Percentiles rank a stretch among this genome's conserved stretches.
phyloP scores from a whole-genome alignment of 2,888 invertebrate species.

The Torymus texanus region DNA sequence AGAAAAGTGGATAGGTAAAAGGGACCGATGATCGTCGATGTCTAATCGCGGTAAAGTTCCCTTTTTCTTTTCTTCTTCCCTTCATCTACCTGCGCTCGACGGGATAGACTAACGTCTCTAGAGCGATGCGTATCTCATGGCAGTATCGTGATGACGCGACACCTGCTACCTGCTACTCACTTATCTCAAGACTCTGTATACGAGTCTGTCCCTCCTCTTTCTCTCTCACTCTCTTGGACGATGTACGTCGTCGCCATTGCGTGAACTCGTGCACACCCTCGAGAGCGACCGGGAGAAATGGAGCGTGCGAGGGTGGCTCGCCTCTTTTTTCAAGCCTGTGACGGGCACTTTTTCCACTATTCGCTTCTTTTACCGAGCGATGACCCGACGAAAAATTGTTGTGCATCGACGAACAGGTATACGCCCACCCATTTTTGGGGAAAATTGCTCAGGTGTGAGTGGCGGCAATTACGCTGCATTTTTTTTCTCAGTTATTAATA shows the following conservation, averaged over 20 bases:
- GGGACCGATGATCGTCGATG: not conserved
- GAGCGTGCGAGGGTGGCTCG: not conserved
- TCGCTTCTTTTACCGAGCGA: not conserved
- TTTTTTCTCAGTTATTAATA: conserved; percentile 15
- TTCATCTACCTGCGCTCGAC: not conserved
- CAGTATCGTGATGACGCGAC: conserved; percentile 63
- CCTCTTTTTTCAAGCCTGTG: conserved; percentile 14
- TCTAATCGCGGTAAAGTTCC: conserved; percentile 40
- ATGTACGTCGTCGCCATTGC: not conserved
- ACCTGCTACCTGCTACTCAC: conserved; percentile 68
- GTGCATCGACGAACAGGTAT: not conserved
- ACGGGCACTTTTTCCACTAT: conserved; percentile 11
- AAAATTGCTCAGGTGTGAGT: conserved; percentile 9
- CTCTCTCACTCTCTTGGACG: not conserved
- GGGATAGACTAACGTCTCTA: conserved; percentile 30
- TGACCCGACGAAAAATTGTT: conserved; percentile 10
- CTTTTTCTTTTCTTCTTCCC: conserved; percentile 7
- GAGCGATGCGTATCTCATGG: conserved; percentile 59
- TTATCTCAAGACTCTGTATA: conserved; percentile 58
- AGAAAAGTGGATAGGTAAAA: not conserved
- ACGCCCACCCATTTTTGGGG: not conserved
- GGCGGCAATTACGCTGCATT: conserved; percentile 15
- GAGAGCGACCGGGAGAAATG: not conserved
- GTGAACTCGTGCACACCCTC: not conserved
- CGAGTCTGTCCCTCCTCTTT: not conserved